Percentiles rank a stretch among this genome's conserved stretches.
These are phyloP conservation scores for Rhincodon typus DNA, from an alignment of 2,797 vertebrate species.

Conservation along the genomic window DNA sequence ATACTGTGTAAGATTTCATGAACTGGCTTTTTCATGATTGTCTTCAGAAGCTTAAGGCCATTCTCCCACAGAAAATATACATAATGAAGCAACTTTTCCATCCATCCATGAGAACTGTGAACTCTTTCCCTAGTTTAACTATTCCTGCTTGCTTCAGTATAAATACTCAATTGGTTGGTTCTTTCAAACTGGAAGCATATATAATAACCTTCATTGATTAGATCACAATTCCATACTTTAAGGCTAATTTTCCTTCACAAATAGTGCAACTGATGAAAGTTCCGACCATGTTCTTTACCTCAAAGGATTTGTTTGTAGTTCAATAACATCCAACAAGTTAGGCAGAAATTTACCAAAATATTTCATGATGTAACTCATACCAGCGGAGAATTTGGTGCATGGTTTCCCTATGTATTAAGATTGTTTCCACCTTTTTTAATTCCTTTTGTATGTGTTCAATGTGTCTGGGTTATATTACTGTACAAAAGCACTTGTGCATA, in stretches of 20 bases:
- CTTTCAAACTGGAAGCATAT: background rate
- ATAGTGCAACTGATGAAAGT: background rate
- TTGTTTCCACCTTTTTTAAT: background rate
- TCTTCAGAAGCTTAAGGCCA: background rate
- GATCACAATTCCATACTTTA: background rate
- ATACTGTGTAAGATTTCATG: background rate
- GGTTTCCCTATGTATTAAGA: background rate
- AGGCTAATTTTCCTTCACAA: background rate
- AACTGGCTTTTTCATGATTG: background rate
- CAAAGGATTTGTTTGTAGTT: background rate
- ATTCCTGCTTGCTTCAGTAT: background rate
- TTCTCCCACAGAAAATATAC: background rate
- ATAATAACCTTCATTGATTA: background rate
- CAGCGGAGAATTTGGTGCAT: background rate
- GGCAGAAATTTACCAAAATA: background rate
- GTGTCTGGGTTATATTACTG: conserved; percentile 11
- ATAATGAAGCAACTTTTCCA: background rate
- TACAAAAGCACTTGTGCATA: background rate
- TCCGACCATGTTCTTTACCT: background rate
- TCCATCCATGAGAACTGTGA: background rate
- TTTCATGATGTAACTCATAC: background rate
- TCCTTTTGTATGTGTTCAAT: background rate
- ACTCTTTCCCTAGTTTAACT: background rate
- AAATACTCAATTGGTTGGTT: background rate
- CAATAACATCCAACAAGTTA: background rate